These are phyloP conservation scores for Drepanosiphum platanoidis DNA, from an alignment of 2,888 invertebrate genomes.

Conservation along the genomic window DNA sequence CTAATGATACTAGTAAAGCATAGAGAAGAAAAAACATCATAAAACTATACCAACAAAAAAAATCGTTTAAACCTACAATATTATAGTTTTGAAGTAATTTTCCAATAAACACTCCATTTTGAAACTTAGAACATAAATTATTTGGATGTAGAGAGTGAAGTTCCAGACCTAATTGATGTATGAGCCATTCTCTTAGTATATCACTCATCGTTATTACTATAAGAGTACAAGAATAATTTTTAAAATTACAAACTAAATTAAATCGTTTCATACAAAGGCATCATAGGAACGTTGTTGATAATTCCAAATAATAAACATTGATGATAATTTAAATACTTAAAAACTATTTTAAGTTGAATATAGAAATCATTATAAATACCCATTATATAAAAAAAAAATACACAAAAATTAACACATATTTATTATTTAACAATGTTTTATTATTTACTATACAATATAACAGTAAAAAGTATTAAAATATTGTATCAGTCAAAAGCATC, in stretches of 20 bases:
- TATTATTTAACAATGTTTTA: too few relatives aligned
- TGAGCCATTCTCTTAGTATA: conserved; percentile 45
- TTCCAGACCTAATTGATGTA: conserved; percentile 38
- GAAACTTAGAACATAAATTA: conserved; percentile 24
- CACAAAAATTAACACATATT: too few relatives aligned
- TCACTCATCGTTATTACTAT: conserved; percentile 4
- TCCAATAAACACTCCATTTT: conserved; percentile 46
- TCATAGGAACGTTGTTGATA: background rate
- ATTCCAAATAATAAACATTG: background rate
- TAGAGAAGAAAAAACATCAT: conserved; percentile 29
- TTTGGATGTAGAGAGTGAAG: background rate
- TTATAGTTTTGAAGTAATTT: conserved; percentile 40
- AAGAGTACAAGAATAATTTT: background rate
- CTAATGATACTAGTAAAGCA: background rate
- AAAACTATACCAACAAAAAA: conserved; percentile 1
- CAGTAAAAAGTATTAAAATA: too few relatives aligned
- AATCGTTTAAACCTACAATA: background rate
- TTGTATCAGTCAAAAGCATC: too few relatives aligned
- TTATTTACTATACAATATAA: too few relatives aligned
- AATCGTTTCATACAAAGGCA: background rate
- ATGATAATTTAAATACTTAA: background rate
- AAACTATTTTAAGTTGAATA: too few relatives aligned
- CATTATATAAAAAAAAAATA: too few relatives aligned
- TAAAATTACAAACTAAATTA: background rate
- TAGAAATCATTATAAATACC: too few relatives aligned